Base-by-base conservation (phyloP, 92 coral and sea anemone genomes). In the Blastomussa wellsi region DNA sequence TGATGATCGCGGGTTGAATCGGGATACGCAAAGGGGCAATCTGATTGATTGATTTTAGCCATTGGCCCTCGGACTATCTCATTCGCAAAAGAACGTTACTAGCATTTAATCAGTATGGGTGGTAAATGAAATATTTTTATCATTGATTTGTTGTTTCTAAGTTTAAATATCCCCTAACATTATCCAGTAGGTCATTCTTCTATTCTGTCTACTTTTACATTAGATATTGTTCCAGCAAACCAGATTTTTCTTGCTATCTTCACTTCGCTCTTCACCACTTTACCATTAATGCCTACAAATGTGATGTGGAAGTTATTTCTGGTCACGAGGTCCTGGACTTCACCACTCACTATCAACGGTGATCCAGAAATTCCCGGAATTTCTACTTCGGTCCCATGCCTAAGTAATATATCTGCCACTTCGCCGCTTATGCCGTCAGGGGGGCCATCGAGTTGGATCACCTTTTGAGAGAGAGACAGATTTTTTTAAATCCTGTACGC, bases 361-460 rank as follows among this genome's bases (percentile, higher is more conserved):
- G 36, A 53, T 24, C 85, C 94, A 49, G 83, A 85, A 37, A 87
- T 66, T 42, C 84, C 78, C 3, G 93, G 93, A 91, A 94, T 90
- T 60, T 94, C 93, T n/a, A 95, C 86, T 42, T 89, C 93, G 17
- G 82, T 79, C 29, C 98, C 98, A 31, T 93, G 83, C 38, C 82
- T 85, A 59, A 96, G 85, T 44, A 96, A 81, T 41, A 89, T 57
- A 26, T 81, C 84, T 22, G 68, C 81, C 2, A 74, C 84, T 4
- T 78, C 80, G 3, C 5, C 41, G 12, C 91, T 73, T 0, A 91
- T 78, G 36, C 85, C 88, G 24, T 81, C 84, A 4, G 95, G 95
- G 10, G 87, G 64, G n/a, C 87, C 80, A 26, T 80, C 91, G 0
- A 95, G 93, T 52, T 93, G 92, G 15, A 92, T 93, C 59, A 93